These are phyloP conservation scores for Bombus balteatus DNA, from an alignment of 1,140 invertebrate genomes.

Conservation along the genomic window DNA sequence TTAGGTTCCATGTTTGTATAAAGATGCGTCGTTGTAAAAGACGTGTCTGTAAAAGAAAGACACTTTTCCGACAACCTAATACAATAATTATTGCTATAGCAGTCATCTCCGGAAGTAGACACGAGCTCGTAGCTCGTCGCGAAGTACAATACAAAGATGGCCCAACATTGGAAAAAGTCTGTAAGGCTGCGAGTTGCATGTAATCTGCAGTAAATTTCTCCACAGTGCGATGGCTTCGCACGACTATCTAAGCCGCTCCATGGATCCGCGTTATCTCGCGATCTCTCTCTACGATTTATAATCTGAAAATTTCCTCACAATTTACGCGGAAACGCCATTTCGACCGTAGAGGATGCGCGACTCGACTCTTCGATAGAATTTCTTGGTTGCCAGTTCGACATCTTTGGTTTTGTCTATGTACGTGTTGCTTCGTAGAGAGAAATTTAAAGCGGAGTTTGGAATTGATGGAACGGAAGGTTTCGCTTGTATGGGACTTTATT, in stretches of 20 bases:
- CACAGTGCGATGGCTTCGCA: background rate
- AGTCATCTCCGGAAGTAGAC: background rate
- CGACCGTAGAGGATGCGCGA: background rate
- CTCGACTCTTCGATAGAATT: background rate
- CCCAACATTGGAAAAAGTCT: constrained; percentile 13
- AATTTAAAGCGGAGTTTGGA: too few species aligned
- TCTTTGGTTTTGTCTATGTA: background rate
- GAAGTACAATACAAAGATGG: constrained; percentile 2
- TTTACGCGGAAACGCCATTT: constrained; percentile 3
- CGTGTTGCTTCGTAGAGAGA: background rate
- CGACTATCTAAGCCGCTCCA: constrained; percentile 18
- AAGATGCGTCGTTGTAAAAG: too few species aligned
- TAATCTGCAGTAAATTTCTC: constrained; percentile 60
- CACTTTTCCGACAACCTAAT: too few species aligned
- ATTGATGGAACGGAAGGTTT: too few species aligned
- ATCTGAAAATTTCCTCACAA: background rate
- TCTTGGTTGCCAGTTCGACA: background rate
- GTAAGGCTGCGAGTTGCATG: constrained; percentile 1
- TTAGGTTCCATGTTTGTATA: too few species aligned
- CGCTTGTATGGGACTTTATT: too few species aligned
- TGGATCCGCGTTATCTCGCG: constrained; percentile 43
- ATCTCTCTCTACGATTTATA: constrained; percentile 31
- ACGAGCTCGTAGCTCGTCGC: background rate
- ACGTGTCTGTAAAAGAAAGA: too few species aligned
- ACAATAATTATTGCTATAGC: background rate